Evolutionary conservation across 2,888 invertebrate species (phyloP).

Genomic region (Eugnorisma glareosa): DNA sequence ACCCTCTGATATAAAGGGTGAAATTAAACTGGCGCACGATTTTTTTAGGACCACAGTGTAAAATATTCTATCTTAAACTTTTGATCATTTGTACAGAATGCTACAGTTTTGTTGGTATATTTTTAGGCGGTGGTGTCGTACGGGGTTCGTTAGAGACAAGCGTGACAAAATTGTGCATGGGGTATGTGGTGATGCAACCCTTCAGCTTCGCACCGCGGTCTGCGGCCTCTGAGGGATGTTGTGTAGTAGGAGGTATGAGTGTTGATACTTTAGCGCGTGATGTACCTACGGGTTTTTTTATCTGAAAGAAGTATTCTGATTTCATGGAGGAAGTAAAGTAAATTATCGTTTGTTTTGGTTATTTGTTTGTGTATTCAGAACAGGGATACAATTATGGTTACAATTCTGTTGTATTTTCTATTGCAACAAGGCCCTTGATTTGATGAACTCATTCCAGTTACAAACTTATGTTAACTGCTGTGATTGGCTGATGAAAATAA

Average conservation of each 20-base stretch:
- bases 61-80: neutral
- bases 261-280: slow-evolving; percentile 71
- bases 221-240: slow-evolving; percentile 83
- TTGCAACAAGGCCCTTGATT: neutral
- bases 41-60: slow-evolving; percentile 67
- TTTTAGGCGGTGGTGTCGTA: slow-evolving; percentile 61
- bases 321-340: neutral
- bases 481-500: neutral
- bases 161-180: slow-evolving; percentile 85
- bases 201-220: slow-evolving; percentile 83
- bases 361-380: neutral
- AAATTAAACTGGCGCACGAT: slow-evolving; percentile 56
- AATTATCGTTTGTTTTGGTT: neutral
- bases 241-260: slow-evolving; percentile 36
- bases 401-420: too few species aligned
- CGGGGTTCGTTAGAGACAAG: slow-evolving; percentile 76
- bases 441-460: neutral
- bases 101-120: slow-evolving; percentile 19
- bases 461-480: neutral
- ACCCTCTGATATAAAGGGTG: slow-evolving; percentile 78
- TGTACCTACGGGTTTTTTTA: neutral
- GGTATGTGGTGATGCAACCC: slow-evolving; percentile 86
- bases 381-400: neutral
- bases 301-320: neutral
- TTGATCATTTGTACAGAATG: slow-evolving; percentile 48